These are phyloP conservation scores for Seriola aureovittata DNA, from an alignment of 2,113 vertebrate species.

Conservation along the genomic window DNA sequence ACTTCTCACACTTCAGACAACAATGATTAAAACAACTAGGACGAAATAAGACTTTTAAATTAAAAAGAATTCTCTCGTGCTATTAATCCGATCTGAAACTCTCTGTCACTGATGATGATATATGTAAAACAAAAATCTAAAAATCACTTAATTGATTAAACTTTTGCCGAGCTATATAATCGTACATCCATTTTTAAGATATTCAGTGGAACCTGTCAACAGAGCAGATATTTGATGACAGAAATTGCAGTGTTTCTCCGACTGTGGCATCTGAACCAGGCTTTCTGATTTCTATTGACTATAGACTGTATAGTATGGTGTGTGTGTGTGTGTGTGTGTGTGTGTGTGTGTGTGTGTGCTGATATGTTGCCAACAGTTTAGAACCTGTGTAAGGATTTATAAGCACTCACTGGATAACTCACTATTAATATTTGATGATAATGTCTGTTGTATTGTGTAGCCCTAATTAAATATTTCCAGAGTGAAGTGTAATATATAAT, in stretches of 20 bases:
- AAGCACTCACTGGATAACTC: neutral
- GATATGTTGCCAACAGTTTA: neutral
- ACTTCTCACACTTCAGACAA: neutral
- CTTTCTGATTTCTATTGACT: neutral
- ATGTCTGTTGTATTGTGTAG: constrained; percentile 3
- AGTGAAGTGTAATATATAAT: neutral
- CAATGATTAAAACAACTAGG: neutral
- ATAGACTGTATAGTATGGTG: neutral
- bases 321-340: neutral
- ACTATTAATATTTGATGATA: constrained; percentile 32
- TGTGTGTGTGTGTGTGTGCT: neutral
- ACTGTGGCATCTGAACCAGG: constrained; percentile 8
- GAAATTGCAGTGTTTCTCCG: neutral
- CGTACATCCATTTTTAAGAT: neutral
- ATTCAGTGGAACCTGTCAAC: neutral
- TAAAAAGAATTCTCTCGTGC: neutral
- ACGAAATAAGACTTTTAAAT: neutral
- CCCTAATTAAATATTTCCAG: constrained; percentile 15
- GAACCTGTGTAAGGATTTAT: constrained; percentile 14
- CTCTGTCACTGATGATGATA: neutral
- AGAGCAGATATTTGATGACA: constrained; percentile 2
- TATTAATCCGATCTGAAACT: neutral
- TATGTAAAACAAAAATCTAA: neutral
- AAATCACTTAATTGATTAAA: neutral
- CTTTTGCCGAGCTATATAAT: neutral